Evolutionary conservation across 2,113 vertebrate genomes (phyloP).

Genomic region (Noturus placidus): DNA sequence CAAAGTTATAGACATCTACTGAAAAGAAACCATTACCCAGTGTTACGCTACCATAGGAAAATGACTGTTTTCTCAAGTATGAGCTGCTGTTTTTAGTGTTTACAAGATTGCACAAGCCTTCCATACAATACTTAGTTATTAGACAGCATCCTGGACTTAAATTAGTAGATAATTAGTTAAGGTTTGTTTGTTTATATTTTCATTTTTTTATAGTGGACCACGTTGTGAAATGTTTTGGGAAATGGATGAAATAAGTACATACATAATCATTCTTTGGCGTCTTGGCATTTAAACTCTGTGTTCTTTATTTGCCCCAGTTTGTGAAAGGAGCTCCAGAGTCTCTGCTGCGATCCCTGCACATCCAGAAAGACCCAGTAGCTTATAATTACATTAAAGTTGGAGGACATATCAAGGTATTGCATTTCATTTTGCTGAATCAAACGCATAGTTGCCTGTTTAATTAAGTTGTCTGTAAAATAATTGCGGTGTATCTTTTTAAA

Average conservation of each 20-base stretch:
- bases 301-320: constrained; percentile 69
- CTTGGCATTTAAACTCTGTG: constrained; percentile 13
- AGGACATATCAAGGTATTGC: constrained; percentile 84
- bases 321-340: constrained; percentile 91
- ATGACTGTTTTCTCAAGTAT: constrained; percentile 4
- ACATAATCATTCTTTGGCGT: neutral
- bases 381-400: constrained; percentile 88
- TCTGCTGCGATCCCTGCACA: constrained; percentile 83
- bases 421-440: neutral
- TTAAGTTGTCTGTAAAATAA: neutral
- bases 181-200: neutral
- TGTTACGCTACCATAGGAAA: neutral
- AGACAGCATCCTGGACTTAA: neutral
- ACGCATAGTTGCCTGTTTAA: neutral
- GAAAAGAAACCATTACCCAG: constrained; percentile 21
- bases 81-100: neutral
- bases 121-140: neutral
- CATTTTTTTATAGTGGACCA: neutral
- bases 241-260: neutral
- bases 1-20: constrained; percentile 12
- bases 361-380: constrained; percentile 84
- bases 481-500: neutral
- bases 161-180: neutral
- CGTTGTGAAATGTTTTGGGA: neutral
- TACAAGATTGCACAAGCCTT: neutral